A percentile compares a stretch with the other conserved stretches of the same genome.
Evolutionary conservation across 2,888 invertebrate species (phyloP).

Genomic region (Hoplodrina blanda): DNA sequence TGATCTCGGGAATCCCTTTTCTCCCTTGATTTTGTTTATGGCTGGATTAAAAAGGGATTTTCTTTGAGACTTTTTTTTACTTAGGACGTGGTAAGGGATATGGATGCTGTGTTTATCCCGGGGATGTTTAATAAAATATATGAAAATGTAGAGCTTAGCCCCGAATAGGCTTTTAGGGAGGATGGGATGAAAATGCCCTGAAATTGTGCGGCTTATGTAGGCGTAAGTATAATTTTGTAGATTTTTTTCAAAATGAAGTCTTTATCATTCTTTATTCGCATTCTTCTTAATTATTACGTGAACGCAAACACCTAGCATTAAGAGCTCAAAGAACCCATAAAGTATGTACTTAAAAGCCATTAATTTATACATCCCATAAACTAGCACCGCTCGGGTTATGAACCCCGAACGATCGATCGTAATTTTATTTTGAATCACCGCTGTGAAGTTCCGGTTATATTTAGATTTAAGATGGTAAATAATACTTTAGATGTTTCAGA

Average conservation of each 20-base stretch:
- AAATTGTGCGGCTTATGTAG: conserved; percentile 41
- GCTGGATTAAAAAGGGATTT: conserved; percentile 78
- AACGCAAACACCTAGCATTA: conserved; percentile 22
- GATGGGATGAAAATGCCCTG: conserved; percentile 42
- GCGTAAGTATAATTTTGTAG: conserved; percentile 20
- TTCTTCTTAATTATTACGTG: conserved; percentile 22
- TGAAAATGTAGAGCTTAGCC: conserved; percentile 61
- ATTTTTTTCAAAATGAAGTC: neutral
- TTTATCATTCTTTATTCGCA: conserved; percentile 27
- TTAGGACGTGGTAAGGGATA: conserved; percentile 65
- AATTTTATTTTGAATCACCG: conserved; percentile 55
- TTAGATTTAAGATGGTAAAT: conserved; percentile 42
- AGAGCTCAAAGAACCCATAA: conserved; percentile 49
- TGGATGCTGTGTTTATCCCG: conserved; percentile 64
- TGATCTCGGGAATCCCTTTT: conserved; percentile 70
- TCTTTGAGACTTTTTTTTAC: conserved; percentile 71
- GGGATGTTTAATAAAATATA: conserved; percentile 70
- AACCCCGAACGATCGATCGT: conserved; percentile 57
- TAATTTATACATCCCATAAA: conserved; percentile 46
- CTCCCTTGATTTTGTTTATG: conserved; percentile 80
- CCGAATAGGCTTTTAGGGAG: conserved; percentile 54
- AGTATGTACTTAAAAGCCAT: conserved; percentile 40
- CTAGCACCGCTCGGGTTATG: conserved; percentile 49
- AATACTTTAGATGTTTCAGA: conserved; percentile 36
- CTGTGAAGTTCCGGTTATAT: conserved; percentile 38